Evolutionary conservation across 2,113 vertebrate species (phyloP).

Genomic region (Toxotes chatareus): DNA sequence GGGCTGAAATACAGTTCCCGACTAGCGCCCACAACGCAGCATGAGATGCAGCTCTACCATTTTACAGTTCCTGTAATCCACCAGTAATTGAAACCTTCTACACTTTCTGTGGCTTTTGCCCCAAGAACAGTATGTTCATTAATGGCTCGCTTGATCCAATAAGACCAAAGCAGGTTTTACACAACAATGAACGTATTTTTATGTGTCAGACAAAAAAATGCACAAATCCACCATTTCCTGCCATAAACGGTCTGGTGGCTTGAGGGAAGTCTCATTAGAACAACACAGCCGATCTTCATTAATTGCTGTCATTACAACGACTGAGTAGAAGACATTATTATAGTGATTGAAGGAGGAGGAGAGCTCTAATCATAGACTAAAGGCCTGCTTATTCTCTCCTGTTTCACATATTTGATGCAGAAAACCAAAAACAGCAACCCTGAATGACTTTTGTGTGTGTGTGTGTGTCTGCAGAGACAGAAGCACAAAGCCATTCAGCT

Average conservation of each 20-base stretch:
- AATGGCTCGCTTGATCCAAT: conserved; percentile 52
- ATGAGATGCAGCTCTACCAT: conserved; percentile 52
- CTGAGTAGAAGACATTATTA: conserved; percentile 16
- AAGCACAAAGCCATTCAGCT: not conserved
- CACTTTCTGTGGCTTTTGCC: conserved; percentile 55
- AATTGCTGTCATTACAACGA: conserved; percentile 69
- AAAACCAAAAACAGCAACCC: not conserved
- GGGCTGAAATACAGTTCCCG: conserved; percentile 10
- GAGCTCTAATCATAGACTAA: conserved; percentile 19
- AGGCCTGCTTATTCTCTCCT: not conserved
- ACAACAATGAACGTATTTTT: conserved; percentile 74
- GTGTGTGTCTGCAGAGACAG: not conserved
- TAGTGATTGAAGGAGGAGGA: conserved; percentile 30
- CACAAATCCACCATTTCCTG: conserved; percentile 79
- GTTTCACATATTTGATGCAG: conserved; percentile 26
- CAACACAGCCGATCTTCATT: conserved; percentile 71
- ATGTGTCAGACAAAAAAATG: conserved; percentile 74
- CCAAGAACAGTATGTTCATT: conserved; percentile 53
- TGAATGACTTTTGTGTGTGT: not conserved
- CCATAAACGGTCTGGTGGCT: conserved; percentile 74
- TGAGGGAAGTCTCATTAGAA: conserved; percentile 75
- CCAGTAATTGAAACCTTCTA: conserved; percentile 72
- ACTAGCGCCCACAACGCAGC: conserved; percentile 42
- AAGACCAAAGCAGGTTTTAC: conserved; percentile 65
- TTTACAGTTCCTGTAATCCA: conserved; percentile 77